A percentile compares a stretch with the other conserved stretches of the same genome.
phyloP scores from a whole-genome alignment of 1,140 invertebrate species.

The Bombus difficillimus region DNA sequence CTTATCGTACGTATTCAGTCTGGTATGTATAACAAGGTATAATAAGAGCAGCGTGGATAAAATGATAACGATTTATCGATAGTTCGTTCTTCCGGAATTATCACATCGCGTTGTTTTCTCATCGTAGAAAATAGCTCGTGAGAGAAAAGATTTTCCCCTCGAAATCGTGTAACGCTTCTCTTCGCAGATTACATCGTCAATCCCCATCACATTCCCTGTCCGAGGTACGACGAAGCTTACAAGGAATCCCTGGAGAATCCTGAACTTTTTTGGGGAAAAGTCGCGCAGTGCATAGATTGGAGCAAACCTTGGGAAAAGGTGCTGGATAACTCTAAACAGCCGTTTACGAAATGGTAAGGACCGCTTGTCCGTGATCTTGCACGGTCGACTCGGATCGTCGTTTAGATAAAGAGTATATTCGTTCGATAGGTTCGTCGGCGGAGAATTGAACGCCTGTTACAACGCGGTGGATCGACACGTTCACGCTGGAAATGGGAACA shows the following conservation, averaged over 20 bases:
- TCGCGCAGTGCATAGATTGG: constrained; percentile 90
- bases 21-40: no score
- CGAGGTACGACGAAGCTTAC: constrained; percentile 87
- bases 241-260: constrained; percentile 89
- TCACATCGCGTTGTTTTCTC: no score
- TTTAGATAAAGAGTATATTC: not conserved
- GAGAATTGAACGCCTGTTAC: constrained; percentile 95
- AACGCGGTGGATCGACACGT: constrained; percentile 97
- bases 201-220: constrained; percentile 72
- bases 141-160: no score
- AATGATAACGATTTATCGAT: no score
- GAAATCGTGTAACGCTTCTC: not conserved
- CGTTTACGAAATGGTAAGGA: constrained; percentile 94
- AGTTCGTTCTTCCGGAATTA: no score
- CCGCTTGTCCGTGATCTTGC: no score
- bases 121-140: not conserved
- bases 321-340: constrained; percentile 91
- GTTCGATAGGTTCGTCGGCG: constrained; percentile 90
- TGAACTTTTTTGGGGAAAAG: constrained; percentile 93
- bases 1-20: no score
- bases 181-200: constrained; percentile 74
- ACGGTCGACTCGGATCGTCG: rapidly evolving
- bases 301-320: constrained; percentile 92
- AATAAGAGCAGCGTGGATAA: no score
- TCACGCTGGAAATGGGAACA: constrained; percentile 88